A percentile compares a stretch with the other conserved stretches of the same genome.
Evolutionary conservation across 2,797 vertebrate genomes (phyloP).

Genomic region (Coregonus sp.): DNA sequence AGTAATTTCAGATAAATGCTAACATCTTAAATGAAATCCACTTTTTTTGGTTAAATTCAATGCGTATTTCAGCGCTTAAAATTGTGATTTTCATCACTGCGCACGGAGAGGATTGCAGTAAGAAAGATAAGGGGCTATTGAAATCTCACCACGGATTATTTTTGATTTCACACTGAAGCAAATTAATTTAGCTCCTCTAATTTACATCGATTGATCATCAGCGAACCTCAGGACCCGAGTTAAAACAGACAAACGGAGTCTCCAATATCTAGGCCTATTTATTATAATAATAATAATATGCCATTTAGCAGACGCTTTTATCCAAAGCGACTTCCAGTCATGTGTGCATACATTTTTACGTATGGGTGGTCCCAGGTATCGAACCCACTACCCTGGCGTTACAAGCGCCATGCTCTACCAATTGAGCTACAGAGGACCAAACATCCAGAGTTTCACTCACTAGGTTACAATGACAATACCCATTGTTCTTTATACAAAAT

Average conservation of each 20-base stretch:
- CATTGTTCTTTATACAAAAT: neutral
- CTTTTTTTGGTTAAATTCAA: neutral
- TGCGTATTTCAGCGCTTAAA: neutral
- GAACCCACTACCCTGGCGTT: too few relatives aligned
- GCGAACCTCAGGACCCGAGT: neutral
- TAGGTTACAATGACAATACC: neutral
- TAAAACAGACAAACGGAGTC: neutral
- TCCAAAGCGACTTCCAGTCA: too few relatives aligned
- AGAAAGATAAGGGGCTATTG: neutral
- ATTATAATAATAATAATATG: too few relatives aligned
- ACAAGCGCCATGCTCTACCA: too few relatives aligned
- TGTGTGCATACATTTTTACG: too few relatives aligned
- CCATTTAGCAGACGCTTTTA: too few relatives aligned
- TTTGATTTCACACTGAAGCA: neutral
- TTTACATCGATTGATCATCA: neutral
- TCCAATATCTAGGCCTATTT: neutral
- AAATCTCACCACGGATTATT: neutral
- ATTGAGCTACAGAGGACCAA: too few relatives aligned
- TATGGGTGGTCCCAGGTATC: too few relatives aligned
- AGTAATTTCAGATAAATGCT: neutral
- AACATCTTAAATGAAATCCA: neutral
- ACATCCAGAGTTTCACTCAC: neutral
- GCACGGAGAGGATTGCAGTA: neutral
- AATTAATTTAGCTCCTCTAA: slow-evolving; percentile 2
- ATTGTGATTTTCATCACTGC: neutral